These are phyloP conservation scores for Carposina sasakii DNA, from an alignment of 1,140 invertebrate species.

Conservation along the genomic window DNA sequence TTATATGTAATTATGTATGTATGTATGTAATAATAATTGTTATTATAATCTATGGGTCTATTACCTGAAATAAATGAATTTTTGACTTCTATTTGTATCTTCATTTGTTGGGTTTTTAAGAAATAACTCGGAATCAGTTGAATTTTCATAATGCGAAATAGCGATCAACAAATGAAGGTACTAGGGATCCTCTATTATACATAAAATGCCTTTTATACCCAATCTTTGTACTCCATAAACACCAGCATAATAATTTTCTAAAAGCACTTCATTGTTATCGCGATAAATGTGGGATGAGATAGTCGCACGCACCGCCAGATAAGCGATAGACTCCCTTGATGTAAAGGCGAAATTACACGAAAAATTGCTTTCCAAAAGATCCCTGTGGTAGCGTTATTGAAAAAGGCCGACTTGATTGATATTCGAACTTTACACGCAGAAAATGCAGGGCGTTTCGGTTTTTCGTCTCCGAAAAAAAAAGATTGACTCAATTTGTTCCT, in stretches of 20 bases:
- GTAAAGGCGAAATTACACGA: slow-evolving; percentile 60
- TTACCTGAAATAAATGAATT: too few species aligned
- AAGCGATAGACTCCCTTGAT: slow-evolving; percentile 39
- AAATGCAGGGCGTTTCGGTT: slow-evolving; percentile 56
- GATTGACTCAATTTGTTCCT: slow-evolving; percentile 68
- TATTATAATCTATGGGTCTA: too few species aligned
- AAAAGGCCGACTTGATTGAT: slow-evolving; percentile 67
- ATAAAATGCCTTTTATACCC: too few species aligned
- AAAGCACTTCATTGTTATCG: slow-evolving; percentile 7
- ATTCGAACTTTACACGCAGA: slow-evolving; percentile 63
- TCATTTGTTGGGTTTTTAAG: too few species aligned
- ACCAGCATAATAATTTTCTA: neutral
- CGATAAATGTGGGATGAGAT: slow-evolving; percentile 21
- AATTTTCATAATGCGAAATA: too few species aligned
- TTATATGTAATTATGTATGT: too few species aligned
- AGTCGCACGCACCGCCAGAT: slow-evolving; percentile 25
- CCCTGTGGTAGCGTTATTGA: slow-evolving; percentile 63
- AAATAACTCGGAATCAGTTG: too few species aligned
- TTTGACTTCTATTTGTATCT: too few species aligned
- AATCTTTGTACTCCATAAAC: too few species aligned
- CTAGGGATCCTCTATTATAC: too few species aligned
- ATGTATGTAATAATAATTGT: too few species aligned
- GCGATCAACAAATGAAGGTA: too few species aligned
- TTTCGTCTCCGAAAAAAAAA: slow-evolving; percentile 62
- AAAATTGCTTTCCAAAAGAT: slow-evolving; percentile 53